Conservation (phyloP, 2,888 invertebrate genomes). For the Ornithoptera alexandrae region DNA sequence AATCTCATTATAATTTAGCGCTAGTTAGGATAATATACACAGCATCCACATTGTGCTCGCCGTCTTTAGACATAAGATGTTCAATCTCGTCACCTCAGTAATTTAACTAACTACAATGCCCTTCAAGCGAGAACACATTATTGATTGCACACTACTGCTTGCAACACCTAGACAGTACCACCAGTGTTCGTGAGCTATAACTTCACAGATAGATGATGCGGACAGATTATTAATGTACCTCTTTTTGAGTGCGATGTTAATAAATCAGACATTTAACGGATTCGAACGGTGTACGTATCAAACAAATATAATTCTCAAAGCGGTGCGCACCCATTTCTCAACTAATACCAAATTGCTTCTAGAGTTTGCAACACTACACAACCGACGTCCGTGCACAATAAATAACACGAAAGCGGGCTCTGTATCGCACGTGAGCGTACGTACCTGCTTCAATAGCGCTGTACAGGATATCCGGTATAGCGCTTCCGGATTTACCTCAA, state of each 20-base stretch:
- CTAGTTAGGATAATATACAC: too few species aligned
- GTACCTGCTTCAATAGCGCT: conserved; percentile 16
- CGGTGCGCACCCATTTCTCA: conserved; percentile 2
- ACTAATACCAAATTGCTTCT: conserved; percentile 9
- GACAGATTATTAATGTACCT: background rate
- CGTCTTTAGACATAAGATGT: too few species aligned
- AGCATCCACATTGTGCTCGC: too few species aligned
- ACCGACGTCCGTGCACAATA: conserved; percentile 10
- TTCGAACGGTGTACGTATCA: background rate
- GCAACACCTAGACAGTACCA: too few species aligned
- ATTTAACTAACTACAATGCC: too few species aligned
- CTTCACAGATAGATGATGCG: background rate
- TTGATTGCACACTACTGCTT: too few species aligned
- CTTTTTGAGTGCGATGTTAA: background rate
- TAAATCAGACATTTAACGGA: background rate
- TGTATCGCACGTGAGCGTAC: conserved; percentile 13
- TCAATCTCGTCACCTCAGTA: too few species aligned
- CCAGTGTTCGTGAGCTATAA: too few species aligned
- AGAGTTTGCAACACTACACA: conserved; percentile 6
- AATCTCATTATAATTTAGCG: too few species aligned
- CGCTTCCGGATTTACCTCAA: conserved; percentile 23
- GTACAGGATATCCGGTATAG: conserved; percentile 15
- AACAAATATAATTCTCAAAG: background rate
- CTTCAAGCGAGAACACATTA: too few species aligned
- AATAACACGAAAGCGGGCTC: conserved; percentile 17